These are phyloP conservation scores for Colinus virginianus DNA, from an alignment of 2,113 vertebrate genomes.

Conservation along the genomic window DNA sequence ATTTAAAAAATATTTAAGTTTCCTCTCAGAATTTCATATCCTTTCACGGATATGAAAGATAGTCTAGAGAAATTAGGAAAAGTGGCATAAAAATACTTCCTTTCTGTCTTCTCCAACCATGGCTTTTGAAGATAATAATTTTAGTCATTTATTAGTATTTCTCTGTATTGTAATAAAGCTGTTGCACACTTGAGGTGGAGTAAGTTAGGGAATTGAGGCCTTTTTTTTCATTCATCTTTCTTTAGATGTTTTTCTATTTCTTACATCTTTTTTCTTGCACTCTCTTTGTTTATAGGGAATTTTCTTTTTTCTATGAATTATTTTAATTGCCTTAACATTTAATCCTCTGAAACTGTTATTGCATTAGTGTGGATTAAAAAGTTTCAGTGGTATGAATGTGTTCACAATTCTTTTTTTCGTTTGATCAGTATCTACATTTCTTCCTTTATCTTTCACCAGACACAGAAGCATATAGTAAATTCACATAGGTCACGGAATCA, in stretches of 20 bases:
- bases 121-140: neutral
- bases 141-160: neutral
- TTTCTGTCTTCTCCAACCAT: neutral
- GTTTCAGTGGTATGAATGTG: neutral
- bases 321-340: neutral
- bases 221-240: neutral
- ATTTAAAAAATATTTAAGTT: neutral
- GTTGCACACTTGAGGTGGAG: neutral
- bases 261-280: neutral
- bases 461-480: too few species aligned
- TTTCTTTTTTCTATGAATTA: neutral
- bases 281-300: neutral
- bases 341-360: neutral
- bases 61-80: neutral
- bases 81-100: neutral
- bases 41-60: neutral
- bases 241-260: neutral
- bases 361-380: neutral
- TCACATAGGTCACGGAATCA: too few species aligned
- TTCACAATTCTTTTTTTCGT: neutral
- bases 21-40: neutral
- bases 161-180: neutral
- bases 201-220: neutral
- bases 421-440: neutral
- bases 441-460: neutral